Percentiles rank a stretch among this genome's conserved stretches.
Evolutionary conservation across 2,113 vertebrate species (phyloP).

Genomic region (Tragelaphus imberbis): DNA sequence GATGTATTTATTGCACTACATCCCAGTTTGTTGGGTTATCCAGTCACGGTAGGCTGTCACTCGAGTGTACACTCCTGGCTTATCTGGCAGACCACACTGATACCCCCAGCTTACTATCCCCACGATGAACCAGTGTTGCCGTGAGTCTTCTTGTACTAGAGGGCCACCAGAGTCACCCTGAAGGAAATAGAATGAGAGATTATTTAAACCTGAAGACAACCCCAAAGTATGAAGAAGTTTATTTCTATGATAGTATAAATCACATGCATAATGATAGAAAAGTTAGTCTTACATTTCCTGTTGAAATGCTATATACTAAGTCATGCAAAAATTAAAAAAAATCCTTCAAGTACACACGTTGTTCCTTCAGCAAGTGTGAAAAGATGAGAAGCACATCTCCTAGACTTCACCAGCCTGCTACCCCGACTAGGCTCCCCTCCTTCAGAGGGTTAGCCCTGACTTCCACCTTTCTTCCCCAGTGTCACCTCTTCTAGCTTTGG

Average conservation of each 20-base stretch:
- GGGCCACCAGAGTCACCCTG: slow-evolving; percentile 95
- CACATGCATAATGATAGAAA: neutral
- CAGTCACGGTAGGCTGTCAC: slow-evolving; percentile 81
- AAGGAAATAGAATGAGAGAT: slow-evolving; percentile 44
- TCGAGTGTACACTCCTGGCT: slow-evolving; percentile 81
- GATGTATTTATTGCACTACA: slow-evolving; percentile 64
- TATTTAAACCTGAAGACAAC: neutral
- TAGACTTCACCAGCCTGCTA: neutral
- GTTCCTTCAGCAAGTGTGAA: neutral
- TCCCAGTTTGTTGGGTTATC: slow-evolving; percentile 74
- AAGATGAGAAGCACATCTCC: neutral
- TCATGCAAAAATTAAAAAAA: neutral
- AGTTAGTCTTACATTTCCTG: neutral
- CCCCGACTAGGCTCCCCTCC: neutral
- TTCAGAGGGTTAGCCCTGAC: neutral
- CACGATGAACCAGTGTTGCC: slow-evolving; percentile 80
- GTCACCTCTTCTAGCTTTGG: neutral
- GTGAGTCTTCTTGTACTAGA: slow-evolving; percentile 82
- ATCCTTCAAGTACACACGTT: neutral
- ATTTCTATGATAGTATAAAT: neutral
- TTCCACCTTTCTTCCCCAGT: neutral
- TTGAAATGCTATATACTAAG: neutral
- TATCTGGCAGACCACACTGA: slow-evolving; percentile 78
- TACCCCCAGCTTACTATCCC: slow-evolving; percentile 86
- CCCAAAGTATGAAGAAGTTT: neutral